These are phyloP conservation scores for Leucophenga varia DNA, from an alignment of 1,140 invertebrate species.

Conservation along the genomic window DNA sequence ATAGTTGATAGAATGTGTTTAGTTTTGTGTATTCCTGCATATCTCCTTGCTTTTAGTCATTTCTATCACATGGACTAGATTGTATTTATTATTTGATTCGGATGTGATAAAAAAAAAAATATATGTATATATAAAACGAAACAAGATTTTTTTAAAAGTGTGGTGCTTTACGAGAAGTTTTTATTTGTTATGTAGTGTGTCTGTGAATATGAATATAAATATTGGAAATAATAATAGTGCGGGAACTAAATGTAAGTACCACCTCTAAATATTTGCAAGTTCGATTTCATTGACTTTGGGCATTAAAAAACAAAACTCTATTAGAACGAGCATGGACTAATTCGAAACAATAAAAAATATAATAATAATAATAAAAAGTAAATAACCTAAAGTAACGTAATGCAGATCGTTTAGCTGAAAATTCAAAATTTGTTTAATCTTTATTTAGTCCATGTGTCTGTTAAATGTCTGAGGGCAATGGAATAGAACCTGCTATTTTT, in stretches of 20 bases:
- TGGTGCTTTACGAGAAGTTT: neutral
- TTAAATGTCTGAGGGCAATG: slow-evolving; percentile 50
- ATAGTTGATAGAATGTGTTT: neutral
- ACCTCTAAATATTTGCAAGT: slow-evolving; percentile 38
- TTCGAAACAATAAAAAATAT: no score
- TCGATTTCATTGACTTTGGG: slow-evolving; percentile 50
- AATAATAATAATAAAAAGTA: no score
- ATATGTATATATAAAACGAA: no score
- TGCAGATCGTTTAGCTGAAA: slow-evolving; percentile 2
- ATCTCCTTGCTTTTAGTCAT: slow-evolving; percentile 34
- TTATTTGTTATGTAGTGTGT: slow-evolving; percentile 2
- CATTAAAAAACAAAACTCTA: neutral
- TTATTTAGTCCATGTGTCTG: slow-evolving; percentile 48
- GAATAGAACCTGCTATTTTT: slow-evolving; percentile 51
- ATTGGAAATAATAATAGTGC: no score
- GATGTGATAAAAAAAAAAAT: no score
- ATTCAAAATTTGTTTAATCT: slow-evolving; percentile 15
- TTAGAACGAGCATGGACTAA: no score
- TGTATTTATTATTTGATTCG: no score
- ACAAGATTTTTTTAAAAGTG: no score
- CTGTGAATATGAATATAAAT: no score
- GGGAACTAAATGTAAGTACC: slow-evolving; percentile 6
- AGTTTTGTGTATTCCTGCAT: slow-evolving; percentile 9
- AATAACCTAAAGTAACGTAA: no score
- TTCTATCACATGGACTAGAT: slow-evolving; percentile 46